Evolutionary conservation across 2,113 vertebrate species (phyloP).

Genomic region (Hemibagrus wyckioides): DNA sequence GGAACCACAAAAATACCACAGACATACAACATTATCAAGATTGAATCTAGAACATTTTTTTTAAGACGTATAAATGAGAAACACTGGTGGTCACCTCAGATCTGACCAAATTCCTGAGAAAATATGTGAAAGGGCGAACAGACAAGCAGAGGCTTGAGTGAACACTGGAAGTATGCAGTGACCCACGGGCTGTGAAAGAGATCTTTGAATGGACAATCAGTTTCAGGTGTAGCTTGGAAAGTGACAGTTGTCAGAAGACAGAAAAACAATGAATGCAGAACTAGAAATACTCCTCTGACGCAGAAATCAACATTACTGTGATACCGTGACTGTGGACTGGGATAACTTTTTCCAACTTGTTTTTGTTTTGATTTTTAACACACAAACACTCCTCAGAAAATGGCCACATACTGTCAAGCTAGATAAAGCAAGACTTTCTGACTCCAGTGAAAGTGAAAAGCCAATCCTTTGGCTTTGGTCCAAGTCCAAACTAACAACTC

Average conservation of each 20-base stretch:
- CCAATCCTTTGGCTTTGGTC: conserved; percentile 60
- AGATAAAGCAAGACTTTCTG: conserved; percentile 20
- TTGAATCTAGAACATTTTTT: neutral
- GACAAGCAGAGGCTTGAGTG: neutral
- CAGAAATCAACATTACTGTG: neutral
- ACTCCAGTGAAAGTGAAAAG: conserved; percentile 36
- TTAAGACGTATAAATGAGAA: neutral
- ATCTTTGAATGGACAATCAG: neutral
- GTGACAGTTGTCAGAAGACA: neutral
- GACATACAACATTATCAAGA: conserved; percentile 2
- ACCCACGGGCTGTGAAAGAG: neutral
- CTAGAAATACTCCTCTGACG: neutral
- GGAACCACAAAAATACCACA: neutral
- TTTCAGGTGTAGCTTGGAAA: neutral
- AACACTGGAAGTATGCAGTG: neutral
- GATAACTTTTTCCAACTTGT: neutral
- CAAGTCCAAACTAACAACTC: conserved; percentile 62
- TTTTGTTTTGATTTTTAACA: too few relatives aligned
- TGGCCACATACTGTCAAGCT: conserved; percentile 54
- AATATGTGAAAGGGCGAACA: neutral
- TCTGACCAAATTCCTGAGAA: neutral
- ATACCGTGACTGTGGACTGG: too few relatives aligned
- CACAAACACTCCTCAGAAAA: conserved; percentile 46
- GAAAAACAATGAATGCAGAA: neutral
- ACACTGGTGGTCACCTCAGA: neutral